Conservation (phyloP, 2,113 vertebrate species). For the Rhodinocichla rosea region DNA sequence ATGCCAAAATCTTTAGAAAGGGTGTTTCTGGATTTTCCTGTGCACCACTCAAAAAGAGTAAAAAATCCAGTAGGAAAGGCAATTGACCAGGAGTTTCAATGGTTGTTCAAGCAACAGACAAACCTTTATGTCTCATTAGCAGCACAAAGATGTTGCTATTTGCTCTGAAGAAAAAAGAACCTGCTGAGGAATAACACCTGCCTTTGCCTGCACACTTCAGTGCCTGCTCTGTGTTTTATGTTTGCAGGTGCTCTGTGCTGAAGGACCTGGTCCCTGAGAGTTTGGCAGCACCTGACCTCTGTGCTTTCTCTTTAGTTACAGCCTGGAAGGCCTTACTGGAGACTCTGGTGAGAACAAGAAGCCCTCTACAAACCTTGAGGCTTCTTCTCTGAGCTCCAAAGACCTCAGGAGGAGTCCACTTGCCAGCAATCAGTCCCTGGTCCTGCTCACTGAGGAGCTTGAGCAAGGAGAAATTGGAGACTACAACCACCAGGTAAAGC, state of each 20-base stretch:
- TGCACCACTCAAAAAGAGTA: not conserved
- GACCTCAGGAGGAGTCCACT: conserved; percentile 63
- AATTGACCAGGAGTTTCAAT: not conserved
- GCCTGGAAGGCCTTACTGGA: conserved; percentile 88
- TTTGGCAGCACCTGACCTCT: not conserved
- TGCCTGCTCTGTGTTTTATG: not conserved
- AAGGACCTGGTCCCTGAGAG: not conserved
- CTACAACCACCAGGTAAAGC: conserved; percentile 77
- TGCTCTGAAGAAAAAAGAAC: not conserved
- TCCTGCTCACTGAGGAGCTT: conserved; percentile 85
- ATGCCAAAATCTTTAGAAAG: not conserved
- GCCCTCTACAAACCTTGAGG: conserved; percentile 62
- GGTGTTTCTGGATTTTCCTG: not conserved
- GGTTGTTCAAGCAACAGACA: not conserved
- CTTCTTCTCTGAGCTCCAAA: conserved; percentile 54
- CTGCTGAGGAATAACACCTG: not conserved
- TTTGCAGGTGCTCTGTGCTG: not conserved
- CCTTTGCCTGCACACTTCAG: not conserved
- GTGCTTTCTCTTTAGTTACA: conserved; percentile 82
- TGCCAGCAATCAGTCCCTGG: conserved; percentile 79
- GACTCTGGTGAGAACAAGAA: conserved; percentile 72
- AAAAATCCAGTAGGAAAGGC: not conserved
- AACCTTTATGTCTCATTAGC: not conserved
- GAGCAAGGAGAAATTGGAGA: conserved; percentile 75
- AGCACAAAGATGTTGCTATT: not conserved